Conservation (phyloP, 2,888 invertebrate species). For the Rhagophthalmus giganteus region DNA sequence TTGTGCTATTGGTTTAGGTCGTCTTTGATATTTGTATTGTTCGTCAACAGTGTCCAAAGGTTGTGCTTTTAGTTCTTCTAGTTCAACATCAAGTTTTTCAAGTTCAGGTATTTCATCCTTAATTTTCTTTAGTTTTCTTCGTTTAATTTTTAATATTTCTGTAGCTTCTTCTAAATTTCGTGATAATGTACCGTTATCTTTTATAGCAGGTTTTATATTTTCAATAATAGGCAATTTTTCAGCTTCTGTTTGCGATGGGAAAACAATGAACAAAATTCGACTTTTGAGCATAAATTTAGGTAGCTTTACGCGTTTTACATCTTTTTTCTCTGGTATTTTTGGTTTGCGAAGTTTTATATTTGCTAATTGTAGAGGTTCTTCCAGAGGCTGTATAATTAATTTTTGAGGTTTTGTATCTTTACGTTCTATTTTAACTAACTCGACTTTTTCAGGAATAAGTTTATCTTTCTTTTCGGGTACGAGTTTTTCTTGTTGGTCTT, state of each 20-base stretch:
- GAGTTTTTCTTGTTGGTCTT: constrained; percentile 33
- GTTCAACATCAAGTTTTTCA: constrained; percentile 55
- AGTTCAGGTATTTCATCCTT: constrained; percentile 51
- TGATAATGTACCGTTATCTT: constrained; percentile 57
- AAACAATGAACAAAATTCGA: constrained; percentile 53
- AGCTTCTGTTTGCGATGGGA: constrained; percentile 53
- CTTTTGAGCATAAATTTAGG: constrained; percentile 58
- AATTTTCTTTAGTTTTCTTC: constrained; percentile 51
- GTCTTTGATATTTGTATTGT: constrained; percentile 44
- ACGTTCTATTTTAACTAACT: constrained; percentile 61
- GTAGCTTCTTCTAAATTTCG: constrained; percentile 58
- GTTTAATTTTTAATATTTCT: constrained; percentile 54
- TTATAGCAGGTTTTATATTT: constrained; percentile 51
- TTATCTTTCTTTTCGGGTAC: constrained; percentile 40
- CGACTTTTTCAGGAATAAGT: constrained; percentile 9
- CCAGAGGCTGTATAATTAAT: constrained; percentile 61
- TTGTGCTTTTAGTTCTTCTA: constrained; percentile 50
- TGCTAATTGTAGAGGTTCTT: constrained; percentile 62
- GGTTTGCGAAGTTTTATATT: constrained; percentile 60
- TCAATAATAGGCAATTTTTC: constrained; percentile 49
- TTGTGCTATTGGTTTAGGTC: constrained; percentile 32
- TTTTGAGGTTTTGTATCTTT: constrained; percentile 62
- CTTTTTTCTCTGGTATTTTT: constrained; percentile 48
- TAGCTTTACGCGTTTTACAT: constrained; percentile 47
- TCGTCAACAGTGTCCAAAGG: constrained; percentile 53